Conservation (phyloP, 2,888 invertebrate genomes). For the Patella pellucida region DNA sequence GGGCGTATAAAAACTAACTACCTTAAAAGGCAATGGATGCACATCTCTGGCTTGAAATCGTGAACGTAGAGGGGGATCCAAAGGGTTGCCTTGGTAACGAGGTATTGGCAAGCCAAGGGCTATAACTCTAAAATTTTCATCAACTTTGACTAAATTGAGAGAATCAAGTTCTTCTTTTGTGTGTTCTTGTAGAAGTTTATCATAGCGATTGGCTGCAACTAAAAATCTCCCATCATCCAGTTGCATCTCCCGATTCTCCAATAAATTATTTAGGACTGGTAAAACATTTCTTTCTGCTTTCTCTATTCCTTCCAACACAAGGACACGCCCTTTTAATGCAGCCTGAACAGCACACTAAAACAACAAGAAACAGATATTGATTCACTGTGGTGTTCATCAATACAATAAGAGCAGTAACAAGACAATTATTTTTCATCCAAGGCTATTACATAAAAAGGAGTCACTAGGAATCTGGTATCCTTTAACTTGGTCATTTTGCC, state of each 20-base stretch:
- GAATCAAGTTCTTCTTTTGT: conserved; percentile 82
- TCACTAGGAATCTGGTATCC: no score
- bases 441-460: no score
- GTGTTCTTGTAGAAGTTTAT: conserved; percentile 88
- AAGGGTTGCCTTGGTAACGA: conserved; percentile 82
- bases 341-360: conserved; percentile 91
- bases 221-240: conserved; percentile 95
- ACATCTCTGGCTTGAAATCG: conserved; percentile 94
- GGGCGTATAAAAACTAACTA: conserved; percentile 6
- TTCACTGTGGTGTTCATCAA: neutral
- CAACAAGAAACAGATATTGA: conserved; percentile 25
- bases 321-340: conserved; percentile 87
- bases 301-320: conserved; percentile 95
- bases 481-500: no score
- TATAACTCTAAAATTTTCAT: conserved; percentile 85
- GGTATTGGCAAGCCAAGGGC: conserved; percentile 70
- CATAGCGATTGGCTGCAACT: conserved; percentile 89
- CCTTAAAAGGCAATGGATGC: conserved; percentile 74
- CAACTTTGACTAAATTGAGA: conserved; percentile 92
- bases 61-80: conserved; percentile 95
- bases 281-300: conserved; percentile 97
- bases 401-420: neutral
- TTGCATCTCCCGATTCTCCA: conserved; percentile 98
- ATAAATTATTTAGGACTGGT: conserved; percentile 93
- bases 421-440: neutral